phyloP scores from a whole-genome alignment of 2,888 invertebrate species.

The Melangyna quadrimaculata region DNA sequence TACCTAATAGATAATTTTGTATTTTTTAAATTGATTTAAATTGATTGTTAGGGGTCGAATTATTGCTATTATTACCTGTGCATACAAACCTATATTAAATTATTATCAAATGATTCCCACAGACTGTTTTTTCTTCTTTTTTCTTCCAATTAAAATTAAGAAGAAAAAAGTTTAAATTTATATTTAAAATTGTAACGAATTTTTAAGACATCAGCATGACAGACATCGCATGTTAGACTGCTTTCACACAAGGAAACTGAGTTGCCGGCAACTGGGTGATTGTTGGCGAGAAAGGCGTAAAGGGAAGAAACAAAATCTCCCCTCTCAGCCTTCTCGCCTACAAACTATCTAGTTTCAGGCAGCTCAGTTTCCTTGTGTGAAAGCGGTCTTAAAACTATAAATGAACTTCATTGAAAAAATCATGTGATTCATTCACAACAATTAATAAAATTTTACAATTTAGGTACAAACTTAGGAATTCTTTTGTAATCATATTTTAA shows the following conservation, averaged over 20 bases:
- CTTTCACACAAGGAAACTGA: no score
- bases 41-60: constrained; percentile 37
- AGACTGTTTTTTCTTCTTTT: background rate
- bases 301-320: no score
- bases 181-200: constrained; percentile 19
- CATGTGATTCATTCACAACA: constrained; percentile 57
- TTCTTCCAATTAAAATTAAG: background rate
- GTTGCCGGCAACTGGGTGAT: no score
- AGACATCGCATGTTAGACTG: background rate
- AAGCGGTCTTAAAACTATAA: no score
- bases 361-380: no score
- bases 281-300: no score
- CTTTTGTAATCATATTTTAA: constrained; percentile 45
- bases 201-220: background rate
- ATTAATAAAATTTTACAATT: no score
- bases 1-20: constrained; percentile 10
- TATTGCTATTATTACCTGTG: constrained; percentile 38
- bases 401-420: background rate
- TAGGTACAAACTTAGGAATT: constrained; percentile 31
- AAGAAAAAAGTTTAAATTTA: background rate
- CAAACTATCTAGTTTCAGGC: no score
- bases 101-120: constrained; percentile 8
- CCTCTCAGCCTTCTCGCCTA: no score
- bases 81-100: background rate
- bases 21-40: constrained; percentile 56